Evolutionary conservation across 2,797 vertebrate species (phyloP).

Genomic region (Tolypeutes matacus): DNA sequence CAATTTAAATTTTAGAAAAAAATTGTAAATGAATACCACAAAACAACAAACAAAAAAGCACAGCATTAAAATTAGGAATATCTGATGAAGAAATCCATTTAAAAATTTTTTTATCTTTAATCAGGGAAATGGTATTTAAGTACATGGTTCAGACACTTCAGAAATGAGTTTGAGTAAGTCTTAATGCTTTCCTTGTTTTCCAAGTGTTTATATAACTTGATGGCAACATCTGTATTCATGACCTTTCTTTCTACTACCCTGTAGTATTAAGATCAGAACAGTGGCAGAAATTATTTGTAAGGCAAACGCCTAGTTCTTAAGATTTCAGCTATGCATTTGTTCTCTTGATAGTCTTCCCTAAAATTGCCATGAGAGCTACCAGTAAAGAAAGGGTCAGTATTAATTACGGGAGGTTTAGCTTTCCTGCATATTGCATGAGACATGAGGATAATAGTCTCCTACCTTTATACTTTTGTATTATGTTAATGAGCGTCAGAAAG

Average conservation of each 20-base stretch:
- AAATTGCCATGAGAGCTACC: background rate
- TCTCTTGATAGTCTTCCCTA: slow-evolving; percentile 41
- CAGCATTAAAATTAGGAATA: background rate
- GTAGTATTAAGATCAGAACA: slow-evolving; percentile 43
- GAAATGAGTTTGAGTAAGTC: slow-evolving; percentile 33
- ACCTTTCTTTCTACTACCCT: slow-evolving; percentile 26
- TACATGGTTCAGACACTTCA: background rate
- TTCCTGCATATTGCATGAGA: slow-evolving; percentile 63
- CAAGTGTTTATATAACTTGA: background rate
- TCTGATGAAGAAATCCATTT: background rate
- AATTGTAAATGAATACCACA: background rate
- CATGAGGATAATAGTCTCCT: slow-evolving; percentile 17
- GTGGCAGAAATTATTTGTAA: slow-evolving; percentile 48
- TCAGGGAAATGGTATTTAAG: background rate
- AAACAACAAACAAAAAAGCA: background rate
- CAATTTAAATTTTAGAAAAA: background rate
- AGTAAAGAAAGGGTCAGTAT: slow-evolving; percentile 67
- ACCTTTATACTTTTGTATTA: slow-evolving; percentile 29
- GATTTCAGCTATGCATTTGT: slow-evolving; percentile 24
- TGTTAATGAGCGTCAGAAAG: slow-evolving; percentile 45
- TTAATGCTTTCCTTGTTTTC: background rate
- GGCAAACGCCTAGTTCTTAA: slow-evolving; percentile 32
- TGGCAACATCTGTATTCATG: background rate
- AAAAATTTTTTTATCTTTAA: slow-evolving; percentile 13
- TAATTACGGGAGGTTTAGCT: slow-evolving; percentile 68